phyloP scores from a whole-genome alignment of 2,113 vertebrate species.

The Uria lomvia region DNA sequence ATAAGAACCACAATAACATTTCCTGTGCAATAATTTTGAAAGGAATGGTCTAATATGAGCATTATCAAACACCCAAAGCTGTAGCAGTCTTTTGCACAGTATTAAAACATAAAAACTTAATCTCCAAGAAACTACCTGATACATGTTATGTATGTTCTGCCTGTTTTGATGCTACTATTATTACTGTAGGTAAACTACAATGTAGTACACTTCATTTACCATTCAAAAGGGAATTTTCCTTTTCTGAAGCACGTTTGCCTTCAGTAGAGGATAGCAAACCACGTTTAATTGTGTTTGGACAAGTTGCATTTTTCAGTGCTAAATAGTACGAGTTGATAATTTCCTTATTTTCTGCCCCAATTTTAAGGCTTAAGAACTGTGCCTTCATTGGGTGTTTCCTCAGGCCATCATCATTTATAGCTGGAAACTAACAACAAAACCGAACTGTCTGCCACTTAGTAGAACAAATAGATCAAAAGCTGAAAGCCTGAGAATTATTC shows the following conservation, averaged over 20 bases:
- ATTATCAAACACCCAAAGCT: not conserved
- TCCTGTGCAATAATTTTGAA: constrained; percentile 22
- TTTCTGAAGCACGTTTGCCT: not conserved
- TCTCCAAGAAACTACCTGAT: not conserved
- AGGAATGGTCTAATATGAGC: not conserved
- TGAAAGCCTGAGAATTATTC: not conserved
- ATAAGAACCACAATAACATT: not conserved
- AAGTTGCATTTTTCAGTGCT: not conserved
- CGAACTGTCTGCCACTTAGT: not conserved
- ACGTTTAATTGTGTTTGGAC: not conserved
- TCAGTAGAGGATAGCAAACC: not conserved
- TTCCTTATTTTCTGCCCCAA: not conserved
- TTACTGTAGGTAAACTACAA: not conserved
- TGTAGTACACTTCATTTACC: not conserved
- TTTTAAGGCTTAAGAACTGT: not conserved
- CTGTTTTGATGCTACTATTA: not conserved
- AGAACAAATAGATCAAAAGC: not conserved
- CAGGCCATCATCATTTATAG: not conserved
- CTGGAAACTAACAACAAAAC: not conserved
- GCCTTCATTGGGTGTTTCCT: not conserved
- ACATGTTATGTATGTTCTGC: not conserved
- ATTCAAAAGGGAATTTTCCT: constrained; percentile 9
- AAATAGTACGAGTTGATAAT: not conserved
- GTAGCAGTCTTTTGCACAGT: constrained; percentile 28
- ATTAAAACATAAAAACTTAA: not conserved